Evolutionary conservation across 2,797 vertebrate genomes (phyloP), one percentile per base, ranked within the genome.

Genomic region (Tiaroga cobitis): DNA sequence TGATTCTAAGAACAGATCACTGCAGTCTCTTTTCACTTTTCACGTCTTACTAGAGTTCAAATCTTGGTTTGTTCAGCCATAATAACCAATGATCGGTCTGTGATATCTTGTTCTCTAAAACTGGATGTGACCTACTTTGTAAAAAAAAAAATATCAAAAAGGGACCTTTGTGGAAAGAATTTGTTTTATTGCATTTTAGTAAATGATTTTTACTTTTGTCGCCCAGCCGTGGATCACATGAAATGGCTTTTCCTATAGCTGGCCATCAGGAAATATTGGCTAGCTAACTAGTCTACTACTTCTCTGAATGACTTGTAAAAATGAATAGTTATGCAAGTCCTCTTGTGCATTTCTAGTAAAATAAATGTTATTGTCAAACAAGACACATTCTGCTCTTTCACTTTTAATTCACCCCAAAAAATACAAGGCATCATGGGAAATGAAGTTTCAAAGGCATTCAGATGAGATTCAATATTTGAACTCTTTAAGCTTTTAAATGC

Each of bases 381-480:
- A 54, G 54, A 46, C 29, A 26, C 26, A 73, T 5, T 61, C 59
- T 63, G 59, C n/a, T 11, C 56, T 79, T 63, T 29, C 5, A 63
- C 29, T 61, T 79, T 87, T 43, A 49, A 49, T 59, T 87, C 32
- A 65, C 34, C 54, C 78, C 1, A 21, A 6, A 84, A 26, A 37
- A 43, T 82, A 89, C 75, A 81, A 68, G 83, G 83, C 90, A 92
- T 89, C 90, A 83, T 90, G 91, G 91, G 91, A 94, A 91, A 92
- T 87, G 84, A 88, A 93, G 90, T 93, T 92, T 90, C 90, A 93
- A 93, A 91, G 92, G 91, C 89, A 88, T 59, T 87, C 37, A 83
- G 87, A 90, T 88, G 78, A 83, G 15, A 49, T 49, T 49, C 29
- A 67, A 76, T 61, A 39, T 74, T 39, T 75, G 81, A 84, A 41